A percentile compares a stretch with the other conserved stretches of the same genome.
These are phyloP conservation scores for Enhydra lutris DNA, from an alignment of 2,113 vertebrate genomes.

Conservation along the genomic window DNA sequence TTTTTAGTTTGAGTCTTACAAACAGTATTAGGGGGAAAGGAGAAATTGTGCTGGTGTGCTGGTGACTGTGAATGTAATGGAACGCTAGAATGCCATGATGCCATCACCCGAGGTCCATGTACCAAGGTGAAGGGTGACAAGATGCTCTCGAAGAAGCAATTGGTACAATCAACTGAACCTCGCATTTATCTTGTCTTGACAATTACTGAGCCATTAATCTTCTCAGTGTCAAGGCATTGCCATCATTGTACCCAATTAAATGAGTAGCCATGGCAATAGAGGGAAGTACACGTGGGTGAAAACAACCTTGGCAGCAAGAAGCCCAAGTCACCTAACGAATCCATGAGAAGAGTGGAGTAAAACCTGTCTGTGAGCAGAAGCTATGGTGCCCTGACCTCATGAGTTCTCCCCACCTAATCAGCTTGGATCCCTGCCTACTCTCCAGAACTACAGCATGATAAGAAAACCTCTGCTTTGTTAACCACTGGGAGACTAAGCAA, in stretches of 20 bases:
- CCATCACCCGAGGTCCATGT: background rate
- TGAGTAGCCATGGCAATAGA: conserved; percentile 39
- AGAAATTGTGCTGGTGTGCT: conserved; percentile 43
- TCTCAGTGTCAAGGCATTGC: conserved; percentile 73
- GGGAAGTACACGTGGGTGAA: background rate
- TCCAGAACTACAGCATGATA: background rate
- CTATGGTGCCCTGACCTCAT: fast-evolving
- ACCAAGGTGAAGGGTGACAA: conserved; percentile 43
- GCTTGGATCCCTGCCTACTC: background rate
- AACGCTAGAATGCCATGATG: background rate
- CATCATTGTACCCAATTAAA: conserved; percentile 66
- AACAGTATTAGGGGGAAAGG: conserved; percentile 67
- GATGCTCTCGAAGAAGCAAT: conserved; percentile 50
- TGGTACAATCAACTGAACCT: conserved; percentile 70
- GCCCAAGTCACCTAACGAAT: background rate
- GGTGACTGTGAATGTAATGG: background rate
- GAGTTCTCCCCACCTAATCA: background rate
- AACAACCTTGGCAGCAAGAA: conserved; percentile 26
- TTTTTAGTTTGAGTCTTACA: conserved; percentile 59
- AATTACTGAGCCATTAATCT: conserved; percentile 80
- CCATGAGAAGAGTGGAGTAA: background rate
- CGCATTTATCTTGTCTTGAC: conserved; percentile 77
- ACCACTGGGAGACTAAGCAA: background rate
- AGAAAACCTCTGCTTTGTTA: background rate
- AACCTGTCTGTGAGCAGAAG: fast-evolving